Base-by-base conservation (phyloP, 2,888 invertebrate genomes). In the Mimachlamys varia region DNA sequence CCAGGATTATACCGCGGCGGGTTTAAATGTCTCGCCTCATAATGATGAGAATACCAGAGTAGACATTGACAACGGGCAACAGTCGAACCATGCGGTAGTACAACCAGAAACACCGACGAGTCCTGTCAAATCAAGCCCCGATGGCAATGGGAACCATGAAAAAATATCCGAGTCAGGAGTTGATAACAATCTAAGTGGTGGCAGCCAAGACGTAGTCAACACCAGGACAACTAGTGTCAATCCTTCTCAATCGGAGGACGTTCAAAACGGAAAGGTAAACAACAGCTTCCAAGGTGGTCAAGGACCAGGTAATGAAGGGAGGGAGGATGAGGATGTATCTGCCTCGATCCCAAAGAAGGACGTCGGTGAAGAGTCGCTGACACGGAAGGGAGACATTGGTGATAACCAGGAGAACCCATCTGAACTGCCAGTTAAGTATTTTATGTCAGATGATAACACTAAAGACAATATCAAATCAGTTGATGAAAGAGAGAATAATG, bases 401-500 rank as follows among this genome's bases (percentile, higher is more conserved):
- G 76, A 10, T 76, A 33, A 76, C 76, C 0, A 76, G 13, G 76
- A 76, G 12, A 12, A 76, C 27, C 5, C 0, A 27, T 33, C 33
- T 10, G 76, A 76, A 10, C 27, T 33, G 27, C 76, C 76, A 22
- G 76, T 76, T 13, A 76, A 33, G 22, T 76, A 76, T 76, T 76
- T 76, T 33, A 76, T 76, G 76, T 33, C 76, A 76, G 76, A 76
- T 22, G 27, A 27, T 10, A 76, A 76, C 33, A 76, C 76, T 13
- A 22, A 76, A 5, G 22, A 76, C 27, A 76, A 27, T 13, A 76
- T 22, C 33, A 27, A 76, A 17, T 76, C 76, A 33, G 90, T 53
- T 12, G 90, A 90, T 88, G 90, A 90, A 19, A 88, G 58, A 2
- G 90, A 58, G 17, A 88, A 88, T 88, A 88, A 87, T 88, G 90